Evolutionary conservation across 2,113 vertebrate species (phyloP).

Genomic region (Ahaetulla prasina): DNA sequence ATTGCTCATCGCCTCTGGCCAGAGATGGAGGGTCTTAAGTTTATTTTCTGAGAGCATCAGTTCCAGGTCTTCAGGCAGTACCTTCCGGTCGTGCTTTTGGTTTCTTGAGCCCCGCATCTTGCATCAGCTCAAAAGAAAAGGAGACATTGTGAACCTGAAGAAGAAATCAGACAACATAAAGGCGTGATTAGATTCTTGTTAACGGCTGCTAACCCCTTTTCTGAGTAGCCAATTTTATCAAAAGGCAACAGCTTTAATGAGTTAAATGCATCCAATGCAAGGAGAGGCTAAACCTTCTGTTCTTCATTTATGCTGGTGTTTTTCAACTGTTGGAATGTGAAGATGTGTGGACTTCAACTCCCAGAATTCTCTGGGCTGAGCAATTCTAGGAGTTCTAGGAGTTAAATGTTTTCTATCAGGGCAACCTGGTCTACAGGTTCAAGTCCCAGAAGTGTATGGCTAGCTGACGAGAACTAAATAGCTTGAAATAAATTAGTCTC

Average conservation of each 20-base stretch:
- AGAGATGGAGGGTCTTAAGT: neutral
- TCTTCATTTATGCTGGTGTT: neutral
- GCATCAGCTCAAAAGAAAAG: slow-evolving; percentile 95
- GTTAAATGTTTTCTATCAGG: too few relatives aligned
- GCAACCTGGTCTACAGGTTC: too few relatives aligned
- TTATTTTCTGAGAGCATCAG: neutral
- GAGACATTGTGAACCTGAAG: slow-evolving; percentile 91
- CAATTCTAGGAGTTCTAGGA: neutral
- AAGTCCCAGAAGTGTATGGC: too few relatives aligned
- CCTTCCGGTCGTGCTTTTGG: slow-evolving; percentile 97
- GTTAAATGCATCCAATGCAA: neutral
- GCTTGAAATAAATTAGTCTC: too few relatives aligned
- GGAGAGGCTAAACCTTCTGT: neutral
- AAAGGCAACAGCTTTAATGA: neutral
- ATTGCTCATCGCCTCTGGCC: neutral
- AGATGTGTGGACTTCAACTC: neutral
- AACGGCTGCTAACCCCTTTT: fast-evolving
- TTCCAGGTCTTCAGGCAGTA: slow-evolving; percentile 34
- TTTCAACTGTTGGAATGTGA: neutral
- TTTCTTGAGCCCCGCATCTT: slow-evolving; percentile 91
- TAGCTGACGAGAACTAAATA: too few relatives aligned
- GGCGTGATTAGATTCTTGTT: neutral
- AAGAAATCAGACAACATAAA: neutral
- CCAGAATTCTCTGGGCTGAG: neutral
- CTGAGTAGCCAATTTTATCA: neutral